Percentiles rank a stretch among this genome's conserved stretches.
These are phyloP conservation scores for Campoletis sonorensis DNA, from an alignment of 1,140 invertebrate species.

Conservation along the genomic window DNA sequence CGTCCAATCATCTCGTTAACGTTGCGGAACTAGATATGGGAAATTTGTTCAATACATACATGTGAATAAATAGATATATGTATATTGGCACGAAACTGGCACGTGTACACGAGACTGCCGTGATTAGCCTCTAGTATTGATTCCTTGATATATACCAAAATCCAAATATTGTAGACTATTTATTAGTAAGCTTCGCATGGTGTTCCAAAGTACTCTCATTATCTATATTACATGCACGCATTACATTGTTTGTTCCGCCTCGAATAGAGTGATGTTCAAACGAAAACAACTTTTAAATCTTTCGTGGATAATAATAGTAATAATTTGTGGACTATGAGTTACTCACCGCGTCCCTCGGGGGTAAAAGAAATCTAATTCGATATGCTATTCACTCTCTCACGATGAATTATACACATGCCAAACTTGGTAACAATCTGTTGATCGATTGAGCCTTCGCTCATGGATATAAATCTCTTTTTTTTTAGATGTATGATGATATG, in stretches of 20 bases:
- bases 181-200: not conserved
- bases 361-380: too few relatives aligned
- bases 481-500: too few relatives aligned
- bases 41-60: constrained; percentile 35
- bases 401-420: too few relatives aligned
- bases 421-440: too few relatives aligned
- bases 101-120: constrained; percentile 21
- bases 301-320: not conserved
- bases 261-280: not conserved
- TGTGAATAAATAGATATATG: not conserved
- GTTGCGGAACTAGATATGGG: constrained; percentile 37
- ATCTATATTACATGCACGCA: too few relatives aligned
- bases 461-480: too few relatives aligned
- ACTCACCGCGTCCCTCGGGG: too few relatives aligned
- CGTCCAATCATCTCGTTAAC: constrained; percentile 40
- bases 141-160: constrained; percentile 18
- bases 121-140: constrained; percentile 34
- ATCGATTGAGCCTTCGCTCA: too few relatives aligned
- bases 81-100: not conserved
- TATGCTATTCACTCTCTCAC: too few relatives aligned
- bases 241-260: too few relatives aligned
- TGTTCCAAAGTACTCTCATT: too few relatives aligned
- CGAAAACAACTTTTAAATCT: not conserved
- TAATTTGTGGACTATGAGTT: too few relatives aligned
- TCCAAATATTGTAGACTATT: constrained; percentile 21